A percentile compares a stretch with the other conserved stretches of the same genome.
Evolutionary conservation across 2,888 invertebrate species (phyloP).

Genomic region (Melieria crassipennis): DNA sequence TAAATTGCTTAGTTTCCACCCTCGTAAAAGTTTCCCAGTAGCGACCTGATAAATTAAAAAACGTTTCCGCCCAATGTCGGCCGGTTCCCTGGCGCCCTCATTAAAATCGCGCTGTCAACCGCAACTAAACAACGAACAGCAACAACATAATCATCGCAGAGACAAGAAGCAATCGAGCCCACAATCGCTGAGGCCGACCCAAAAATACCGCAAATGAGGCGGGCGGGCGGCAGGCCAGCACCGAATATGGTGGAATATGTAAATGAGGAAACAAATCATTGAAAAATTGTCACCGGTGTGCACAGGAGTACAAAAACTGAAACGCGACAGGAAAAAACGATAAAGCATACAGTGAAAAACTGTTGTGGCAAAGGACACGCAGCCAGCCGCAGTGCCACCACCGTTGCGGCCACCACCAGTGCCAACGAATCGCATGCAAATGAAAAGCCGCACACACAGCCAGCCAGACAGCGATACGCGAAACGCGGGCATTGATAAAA

Average conservation of each 20-base stretch:
- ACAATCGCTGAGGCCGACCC: neutral
- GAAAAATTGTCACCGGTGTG: constrained; percentile 60
- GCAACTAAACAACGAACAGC: constrained; percentile 28
- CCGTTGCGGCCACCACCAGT: constrained; percentile 49
- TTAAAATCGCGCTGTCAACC: constrained; percentile 36
- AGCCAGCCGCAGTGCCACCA: constrained; percentile 42
- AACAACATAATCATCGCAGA: constrained; percentile 1
- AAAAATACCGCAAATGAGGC: neutral
- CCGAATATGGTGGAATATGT: constrained; percentile 55
- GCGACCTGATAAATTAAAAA: neutral
- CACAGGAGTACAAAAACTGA: constrained; percentile 38
- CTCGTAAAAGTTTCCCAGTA: neutral
- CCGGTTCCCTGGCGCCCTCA: constrained; percentile 15
- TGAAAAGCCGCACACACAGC: constrained; percentile 41
- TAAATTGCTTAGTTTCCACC: too few species aligned
- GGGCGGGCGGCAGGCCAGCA: constrained; percentile 16
- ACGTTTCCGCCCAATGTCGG: neutral
- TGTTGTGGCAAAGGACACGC: constrained; percentile 21
- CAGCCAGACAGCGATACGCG: too few species aligned
- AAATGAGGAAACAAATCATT: constrained; percentile 60
- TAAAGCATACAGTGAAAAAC: constrained; percentile 39
- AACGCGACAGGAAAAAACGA: constrained; percentile 41
- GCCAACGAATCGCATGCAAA: constrained; percentile 55
- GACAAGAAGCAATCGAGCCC: neutral
- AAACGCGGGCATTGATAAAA: too few species aligned